Evolutionary conservation across 2,888 invertebrate species (phyloP).

Genomic region (Calliscelio sp.): DNA sequence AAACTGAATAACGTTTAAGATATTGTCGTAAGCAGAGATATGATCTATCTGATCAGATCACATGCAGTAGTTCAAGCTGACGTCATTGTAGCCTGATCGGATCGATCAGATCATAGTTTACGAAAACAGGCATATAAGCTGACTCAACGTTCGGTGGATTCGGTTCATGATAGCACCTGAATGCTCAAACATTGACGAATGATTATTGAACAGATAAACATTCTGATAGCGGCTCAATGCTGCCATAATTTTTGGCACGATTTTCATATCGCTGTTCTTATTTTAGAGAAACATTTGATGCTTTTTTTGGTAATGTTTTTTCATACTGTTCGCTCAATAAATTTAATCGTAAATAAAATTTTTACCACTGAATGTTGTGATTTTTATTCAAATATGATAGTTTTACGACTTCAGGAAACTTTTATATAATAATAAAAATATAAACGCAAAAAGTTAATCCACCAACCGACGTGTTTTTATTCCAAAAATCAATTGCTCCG

Average conservation of each 20-base stretch:
- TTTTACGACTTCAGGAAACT: slow-evolving; percentile 15
- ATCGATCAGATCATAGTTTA: slow-evolving; percentile 57
- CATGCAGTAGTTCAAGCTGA: slow-evolving; percentile 36
- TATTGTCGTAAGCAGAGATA: slow-evolving; percentile 17
- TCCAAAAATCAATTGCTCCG: slow-evolving; percentile 5
- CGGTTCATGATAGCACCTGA: slow-evolving; percentile 30
- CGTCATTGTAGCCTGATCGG: slow-evolving; percentile 43
- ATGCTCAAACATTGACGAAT: slow-evolving; percentile 52
- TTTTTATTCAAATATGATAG: slow-evolving; percentile 8
- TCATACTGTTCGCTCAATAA: neutral
- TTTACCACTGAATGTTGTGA: neutral
- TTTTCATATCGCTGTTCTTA: slow-evolving; percentile 11
- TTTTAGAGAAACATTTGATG: slow-evolving; percentile 1
- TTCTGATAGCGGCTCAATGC: slow-evolving; percentile 14
- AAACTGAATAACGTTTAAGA: slow-evolving; percentile 12
- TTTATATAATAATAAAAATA: slow-evolving; percentile 5
- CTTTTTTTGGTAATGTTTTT: neutral
- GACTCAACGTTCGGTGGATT: slow-evolving; percentile 33
- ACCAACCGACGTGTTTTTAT: slow-evolving; percentile 17
- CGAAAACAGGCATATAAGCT: slow-evolving; percentile 59
- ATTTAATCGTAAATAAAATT: slow-evolving; percentile 1
- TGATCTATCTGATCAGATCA: slow-evolving; percentile 53
- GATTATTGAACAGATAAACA: slow-evolving; percentile 55
- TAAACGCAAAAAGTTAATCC: neutral
- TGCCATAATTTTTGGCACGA: slow-evolving; percentile 32